Evolutionary conservation across 2,888 invertebrate genomes (phyloP).

Genomic region (Leucoptera coffeella): DNA sequence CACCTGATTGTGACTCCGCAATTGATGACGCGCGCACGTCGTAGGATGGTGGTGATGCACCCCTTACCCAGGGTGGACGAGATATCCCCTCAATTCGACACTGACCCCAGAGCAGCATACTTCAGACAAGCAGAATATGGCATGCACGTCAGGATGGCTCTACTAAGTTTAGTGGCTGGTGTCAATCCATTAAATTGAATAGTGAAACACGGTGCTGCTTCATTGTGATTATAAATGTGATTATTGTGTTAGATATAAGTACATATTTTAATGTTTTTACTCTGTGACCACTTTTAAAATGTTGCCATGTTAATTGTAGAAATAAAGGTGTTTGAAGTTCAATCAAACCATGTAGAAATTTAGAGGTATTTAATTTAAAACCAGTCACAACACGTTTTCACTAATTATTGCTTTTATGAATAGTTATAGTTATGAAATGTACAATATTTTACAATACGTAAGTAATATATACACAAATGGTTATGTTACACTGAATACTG

Average conservation of each 20-base stretch:
- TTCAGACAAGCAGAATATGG: conserved; percentile 98
- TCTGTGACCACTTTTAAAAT: background rate
- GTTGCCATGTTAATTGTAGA: background rate
- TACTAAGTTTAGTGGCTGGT: conserved; percentile 86
- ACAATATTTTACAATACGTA: no score
- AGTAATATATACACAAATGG: no score
- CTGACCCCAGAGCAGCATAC: conserved; percentile 95
- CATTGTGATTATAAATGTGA: background rate
- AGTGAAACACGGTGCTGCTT: background rate
- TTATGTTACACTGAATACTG: no score
- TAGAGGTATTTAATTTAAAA: no score
- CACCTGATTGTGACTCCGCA: conserved; percentile 89
- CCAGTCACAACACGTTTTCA: no score
- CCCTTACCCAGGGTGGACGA: conserved; percentile 93
- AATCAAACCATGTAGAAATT: no score
- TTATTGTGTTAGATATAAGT: background rate
- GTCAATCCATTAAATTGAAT: conserved; percentile 25
- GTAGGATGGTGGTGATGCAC: conserved; percentile 94
- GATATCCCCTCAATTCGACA: conserved; percentile 92
- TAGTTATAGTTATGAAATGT: no score
- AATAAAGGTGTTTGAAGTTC: no score
- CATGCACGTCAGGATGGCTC: conserved; percentile 97
- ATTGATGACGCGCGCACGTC: conserved; percentile 89
- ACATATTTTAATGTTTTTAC: background rate
- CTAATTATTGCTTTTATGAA: no score